Conservation (phyloP, 2,888 invertebrate species). For the Hydriomena furcata region DNA sequence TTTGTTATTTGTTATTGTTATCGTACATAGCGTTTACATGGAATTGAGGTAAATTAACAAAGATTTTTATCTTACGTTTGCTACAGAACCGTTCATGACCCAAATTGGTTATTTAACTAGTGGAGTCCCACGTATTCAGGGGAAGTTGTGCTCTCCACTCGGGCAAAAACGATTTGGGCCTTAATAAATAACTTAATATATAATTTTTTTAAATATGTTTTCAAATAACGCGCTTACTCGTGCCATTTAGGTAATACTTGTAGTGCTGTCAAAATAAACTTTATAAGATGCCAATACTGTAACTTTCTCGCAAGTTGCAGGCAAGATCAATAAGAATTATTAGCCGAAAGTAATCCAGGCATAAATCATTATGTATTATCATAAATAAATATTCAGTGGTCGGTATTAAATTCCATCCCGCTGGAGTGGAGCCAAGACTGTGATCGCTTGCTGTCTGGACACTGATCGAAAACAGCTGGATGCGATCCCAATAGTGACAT, state of each 20-base stretch:
- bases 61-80: too few species aligned
- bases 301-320: constrained; percentile 10
- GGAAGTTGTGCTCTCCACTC: too few species aligned
- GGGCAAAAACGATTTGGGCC: too few species aligned
- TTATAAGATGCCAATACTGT: not conserved
- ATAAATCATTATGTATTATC: constrained; percentile 79
- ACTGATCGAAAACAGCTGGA: constrained; percentile 26
- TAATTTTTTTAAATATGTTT: too few species aligned
- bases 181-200: too few species aligned
- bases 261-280: not conserved
- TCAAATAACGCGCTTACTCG: too few species aligned
- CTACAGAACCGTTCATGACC: too few species aligned
- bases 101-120: too few species aligned
- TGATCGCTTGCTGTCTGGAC: constrained; percentile 46
- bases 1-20: too few species aligned
- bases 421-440: constrained; percentile 65
- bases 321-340: constrained; percentile 55
- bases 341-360: constrained; percentile 65
- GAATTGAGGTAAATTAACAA: too few species aligned
- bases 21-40: too few species aligned
- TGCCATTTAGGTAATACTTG: not conserved
- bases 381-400: constrained; percentile 80
- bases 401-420: constrained; percentile 75
- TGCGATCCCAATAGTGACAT: constrained; percentile 6
- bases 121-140: too few species aligned